phyloP scores from a whole-genome alignment of 2,113 vertebrate genomes.

The Macheiramphus alcinus region DNA sequence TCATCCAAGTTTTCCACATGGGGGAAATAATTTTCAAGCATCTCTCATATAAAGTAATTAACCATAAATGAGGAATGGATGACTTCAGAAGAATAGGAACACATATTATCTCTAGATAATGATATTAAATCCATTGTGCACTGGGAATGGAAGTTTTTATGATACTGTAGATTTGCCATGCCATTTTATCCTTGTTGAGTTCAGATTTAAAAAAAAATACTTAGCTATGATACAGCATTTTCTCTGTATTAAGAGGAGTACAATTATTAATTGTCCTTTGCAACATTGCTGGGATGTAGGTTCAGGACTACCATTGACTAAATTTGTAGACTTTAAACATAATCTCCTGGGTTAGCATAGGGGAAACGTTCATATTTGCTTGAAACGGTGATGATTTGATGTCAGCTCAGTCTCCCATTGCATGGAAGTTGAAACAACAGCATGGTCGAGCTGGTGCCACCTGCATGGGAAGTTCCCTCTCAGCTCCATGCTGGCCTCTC shows the following conservation, averaged over 20 bases:
- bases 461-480: background rate
- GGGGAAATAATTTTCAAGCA: constrained; percentile 33
- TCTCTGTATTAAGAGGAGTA: background rate
- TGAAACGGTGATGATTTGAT: background rate
- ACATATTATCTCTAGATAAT: constrained; percentile 15
- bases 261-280: background rate
- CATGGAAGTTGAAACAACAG: background rate
- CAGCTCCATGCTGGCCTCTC: background rate
- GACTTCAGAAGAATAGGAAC: constrained; percentile 14
- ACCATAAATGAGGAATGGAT: background rate
- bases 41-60: constrained; percentile 40
- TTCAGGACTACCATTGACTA: background rate
- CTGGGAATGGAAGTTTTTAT: constrained; percentile 4
- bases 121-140: constrained; percentile 7
- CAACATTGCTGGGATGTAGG: background rate
- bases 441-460: background rate
- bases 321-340: background rate
- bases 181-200: constrained; percentile 2
- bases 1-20: constrained; percentile 22
- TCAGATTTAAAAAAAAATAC: background rate
- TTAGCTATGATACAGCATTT: background rate
- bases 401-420: background rate
- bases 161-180: background rate
- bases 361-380: background rate
- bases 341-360: background rate